Base-by-base conservation (phyloP, 2,113 vertebrate species). In the Heteronetta atricapilla region DNA sequence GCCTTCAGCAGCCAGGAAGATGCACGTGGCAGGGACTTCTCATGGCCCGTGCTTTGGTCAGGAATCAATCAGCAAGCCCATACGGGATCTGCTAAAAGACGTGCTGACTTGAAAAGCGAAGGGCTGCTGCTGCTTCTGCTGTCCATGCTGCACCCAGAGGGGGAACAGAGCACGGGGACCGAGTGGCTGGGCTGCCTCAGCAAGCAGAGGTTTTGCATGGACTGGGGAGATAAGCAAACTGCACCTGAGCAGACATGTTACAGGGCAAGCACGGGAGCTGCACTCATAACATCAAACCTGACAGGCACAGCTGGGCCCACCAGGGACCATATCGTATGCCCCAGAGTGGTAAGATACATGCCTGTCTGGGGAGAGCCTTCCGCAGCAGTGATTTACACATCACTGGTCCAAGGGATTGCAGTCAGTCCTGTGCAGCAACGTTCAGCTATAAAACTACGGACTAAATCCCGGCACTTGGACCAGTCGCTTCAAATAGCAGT, bases 11-110 rank as follows among this genome's bases (percentile, higher is more conserved):
- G 3, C 22, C 36, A 44, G 64, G 69, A 63, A 33, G 23, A 12
- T 6, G 8, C 6, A 2, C 0, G 7, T 11, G 36, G 26, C 63
- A 58, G 44, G 55, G 29, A 25, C 18, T 28, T 13, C 11, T 10
- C 19, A 1, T 0, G 1, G 53, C 7, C 22, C 7, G 31, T 3
- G 6, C 22, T 19, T 13, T 0, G 20, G 31, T 28, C 85, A 79
- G 82, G 25, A 38, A 22, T 10, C 33, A 38, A 22, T 10, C 33
- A 58, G 66, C 56, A 15, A 38, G 15, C 28, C 40, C 3, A 0
- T 2, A 3, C 0, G 25, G 42, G 22, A 11, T 26, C 60, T 8
- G 1, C 23, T 9, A 3, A 16, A 21, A 17, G 34, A 6, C 20
- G 53, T 1, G 0, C 46, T 23, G 13, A 31, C 31, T 15, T 46